Base-by-base conservation (phyloP, 2,113 vertebrate genomes). In the Tretioscincus oriximinensis region DNA sequence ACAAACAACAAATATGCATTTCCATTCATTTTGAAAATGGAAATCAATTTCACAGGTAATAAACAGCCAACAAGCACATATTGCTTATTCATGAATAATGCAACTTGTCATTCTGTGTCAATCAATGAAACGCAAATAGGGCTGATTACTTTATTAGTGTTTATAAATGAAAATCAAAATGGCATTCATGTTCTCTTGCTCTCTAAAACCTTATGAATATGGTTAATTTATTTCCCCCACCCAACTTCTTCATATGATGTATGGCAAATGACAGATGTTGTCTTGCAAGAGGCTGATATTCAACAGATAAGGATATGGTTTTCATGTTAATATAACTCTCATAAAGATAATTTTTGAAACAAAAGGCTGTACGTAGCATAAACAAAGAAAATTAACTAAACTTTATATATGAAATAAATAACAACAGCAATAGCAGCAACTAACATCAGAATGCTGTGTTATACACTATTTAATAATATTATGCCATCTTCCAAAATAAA, bases 21-120 rank as follows among this genome's bases (percentile, higher is more conserved):
- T 20, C 21, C 7, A 72, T 84, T 86, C 45, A 21, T 81, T 91
- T 79, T 9, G 22, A 24, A 89, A 90, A 86, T 78, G 73, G 0
- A 41, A 65, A 85, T 81, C 63, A 88, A 76, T 86, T 82, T 5
- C 5, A 76, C 2, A 35, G 81, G 49, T 49, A 90, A 89, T 60
- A 10, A 82, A 0, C 68, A 5, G 0, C 80, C 47, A 41, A 67
- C 45, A 83, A 80, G 22, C 73, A 81, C 72, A 31, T 73, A 31
- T 84, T 87, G 83, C 74, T 12, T 78, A 1, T 74, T 81, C 29
- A 75, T 79, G 8, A 85, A 31, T 41, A 88, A 84, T 45, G 66
- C 73, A 58, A 66, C 35, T 82, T 73, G 4, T 0, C 41, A n/a
- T 1, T 1, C 78, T 47, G 80, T 76, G 63, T 73, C 81, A 68